phyloP scores from a whole-genome alignment of 2,797 vertebrate genomes.

The Falco peregrinus region DNA sequence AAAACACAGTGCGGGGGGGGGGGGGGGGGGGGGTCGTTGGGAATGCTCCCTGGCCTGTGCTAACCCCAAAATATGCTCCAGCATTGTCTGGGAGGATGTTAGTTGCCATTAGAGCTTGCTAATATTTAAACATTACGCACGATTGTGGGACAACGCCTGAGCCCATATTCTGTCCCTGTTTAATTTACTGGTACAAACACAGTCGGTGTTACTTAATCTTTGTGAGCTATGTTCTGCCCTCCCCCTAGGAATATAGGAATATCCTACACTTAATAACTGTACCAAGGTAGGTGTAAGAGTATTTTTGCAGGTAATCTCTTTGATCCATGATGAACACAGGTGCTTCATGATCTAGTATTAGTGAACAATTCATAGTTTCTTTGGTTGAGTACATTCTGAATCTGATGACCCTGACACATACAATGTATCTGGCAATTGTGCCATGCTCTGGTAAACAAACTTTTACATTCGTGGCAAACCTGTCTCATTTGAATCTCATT shows the following conservation, averaged over 20 bases:
- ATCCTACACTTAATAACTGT: background rate
- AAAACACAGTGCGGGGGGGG: background rate
- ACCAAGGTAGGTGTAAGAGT: background rate
- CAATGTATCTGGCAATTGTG: background rate
- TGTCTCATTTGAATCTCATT: background rate
- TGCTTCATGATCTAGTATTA: background rate
- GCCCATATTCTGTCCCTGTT: background rate
- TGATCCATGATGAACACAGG: background rate
- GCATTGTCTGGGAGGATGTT: background rate
- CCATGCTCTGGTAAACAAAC: background rate
- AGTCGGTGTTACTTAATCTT: background rate
- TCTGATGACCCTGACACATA: background rate
- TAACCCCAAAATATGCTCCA: background rate
- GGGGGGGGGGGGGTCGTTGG: background rate
- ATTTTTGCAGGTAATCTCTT: background rate
- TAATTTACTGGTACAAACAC: background rate
- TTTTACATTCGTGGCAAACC: background rate
- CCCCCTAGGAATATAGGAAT: no score
- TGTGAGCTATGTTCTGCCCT: background rate
- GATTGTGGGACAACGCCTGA: background rate
- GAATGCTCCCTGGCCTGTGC: background rate
- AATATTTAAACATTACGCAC: background rate
- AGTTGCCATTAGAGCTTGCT: background rate
- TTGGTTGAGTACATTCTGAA: background rate
- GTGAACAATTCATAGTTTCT: background rate